These are phyloP conservation scores for Drosophila limbata DNA, from an alignment of 2,888 invertebrate species.

Conservation along the genomic window DNA sequence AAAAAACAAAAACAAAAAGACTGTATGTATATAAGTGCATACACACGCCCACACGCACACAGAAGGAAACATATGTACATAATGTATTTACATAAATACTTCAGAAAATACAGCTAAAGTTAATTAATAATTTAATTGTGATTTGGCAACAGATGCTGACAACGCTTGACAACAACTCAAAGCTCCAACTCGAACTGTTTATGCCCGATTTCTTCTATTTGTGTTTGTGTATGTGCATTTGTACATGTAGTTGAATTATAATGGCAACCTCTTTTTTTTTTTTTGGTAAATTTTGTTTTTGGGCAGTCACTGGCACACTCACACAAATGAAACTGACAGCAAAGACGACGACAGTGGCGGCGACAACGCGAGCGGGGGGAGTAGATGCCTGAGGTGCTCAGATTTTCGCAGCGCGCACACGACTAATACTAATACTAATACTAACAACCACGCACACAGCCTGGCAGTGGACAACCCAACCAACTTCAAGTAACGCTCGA, in stretches of 20 bases:
- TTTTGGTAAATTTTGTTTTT: slow-evolving; percentile 41
- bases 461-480: slow-evolving; percentile 46
- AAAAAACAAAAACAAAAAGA: slow-evolving; percentile 4
- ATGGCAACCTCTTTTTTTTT: slow-evolving; percentile 42
- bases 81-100: slow-evolving; percentile 4
- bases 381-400: slow-evolving; percentile 34
- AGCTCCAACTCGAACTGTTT: slow-evolving; percentile 42
- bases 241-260: slow-evolving; percentile 45
- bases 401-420: slow-evolving; percentile 74
- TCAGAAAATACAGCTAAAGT: slow-evolving; percentile 29
- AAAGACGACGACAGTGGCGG: slow-evolving; percentile 35
- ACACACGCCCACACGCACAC: neutral
- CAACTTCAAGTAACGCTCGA: slow-evolving; percentile 75
- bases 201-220: slow-evolving; percentile 38
- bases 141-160: slow-evolving; percentile 46
- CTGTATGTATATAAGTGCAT: neutral
- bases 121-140: slow-evolving; percentile 50
- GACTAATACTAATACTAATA: slow-evolving; percentile 46
- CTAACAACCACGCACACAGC: slow-evolving; percentile 48
- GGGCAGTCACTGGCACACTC: slow-evolving; percentile 60
- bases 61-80: neutral
- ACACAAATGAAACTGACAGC: slow-evolving; percentile 60
- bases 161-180: slow-evolving; percentile 65
- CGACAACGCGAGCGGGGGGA: slow-evolving; percentile 66
- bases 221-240: slow-evolving; percentile 21